phyloP scores from a whole-genome alignment of 2,797 vertebrate species.

The Cyclopterus lumpus region DNA sequence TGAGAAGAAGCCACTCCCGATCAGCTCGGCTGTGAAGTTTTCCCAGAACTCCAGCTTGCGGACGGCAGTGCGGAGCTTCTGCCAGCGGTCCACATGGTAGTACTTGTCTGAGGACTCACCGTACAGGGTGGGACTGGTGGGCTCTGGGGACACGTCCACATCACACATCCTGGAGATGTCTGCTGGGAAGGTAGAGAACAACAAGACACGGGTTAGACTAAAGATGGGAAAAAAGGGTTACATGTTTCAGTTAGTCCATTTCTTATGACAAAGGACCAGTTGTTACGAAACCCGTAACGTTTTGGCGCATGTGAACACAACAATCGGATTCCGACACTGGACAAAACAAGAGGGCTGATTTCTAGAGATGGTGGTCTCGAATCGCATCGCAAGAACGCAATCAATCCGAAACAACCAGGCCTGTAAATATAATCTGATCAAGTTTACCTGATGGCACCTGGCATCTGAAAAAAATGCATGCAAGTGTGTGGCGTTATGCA shows the following conservation, averaged over 20 bases:
- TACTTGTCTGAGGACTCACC: conserved; percentile 85
- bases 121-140: conserved; percentile 79
- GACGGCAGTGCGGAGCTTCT: conserved; percentile 85
- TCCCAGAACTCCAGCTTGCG: conserved; percentile 92
- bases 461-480: no score
- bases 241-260: not conserved
- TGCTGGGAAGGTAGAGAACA: conserved; percentile 57
- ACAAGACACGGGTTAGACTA: conserved; percentile 6
- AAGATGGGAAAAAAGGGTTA: not conserved
- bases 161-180: conserved; percentile 85
- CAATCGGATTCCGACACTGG: not conserved
- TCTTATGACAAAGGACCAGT: not conserved
- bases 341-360: not conserved
- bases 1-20: conserved; percentile 91
- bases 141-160: conserved; percentile 80
- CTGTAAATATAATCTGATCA: not conserved
- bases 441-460: not conserved
- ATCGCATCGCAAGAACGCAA: not conserved
- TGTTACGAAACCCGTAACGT: not conserved
- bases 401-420: not conserved
- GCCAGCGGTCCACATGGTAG: conserved; percentile 86
- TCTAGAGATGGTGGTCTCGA: not conserved
- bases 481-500: not conserved
- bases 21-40: conserved; percentile 86
- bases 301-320: no score